phyloP scores from a whole-genome alignment of 2,797 vertebrate genomes.

The Aselliscus stoliczkanus region DNA sequence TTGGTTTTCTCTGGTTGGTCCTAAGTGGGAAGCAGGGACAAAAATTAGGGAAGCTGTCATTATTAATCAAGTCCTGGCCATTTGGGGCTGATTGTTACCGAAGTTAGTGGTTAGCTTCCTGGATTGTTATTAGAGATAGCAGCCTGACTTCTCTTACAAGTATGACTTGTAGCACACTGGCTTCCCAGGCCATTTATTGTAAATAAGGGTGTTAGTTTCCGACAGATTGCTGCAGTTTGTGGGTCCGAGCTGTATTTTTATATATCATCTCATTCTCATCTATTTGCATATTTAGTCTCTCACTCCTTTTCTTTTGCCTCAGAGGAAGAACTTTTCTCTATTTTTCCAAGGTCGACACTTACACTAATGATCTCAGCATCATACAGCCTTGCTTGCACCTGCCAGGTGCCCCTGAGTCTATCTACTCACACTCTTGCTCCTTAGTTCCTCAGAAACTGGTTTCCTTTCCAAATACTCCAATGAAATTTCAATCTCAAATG shows the following conservation, averaged over 20 bases:
- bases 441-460: background rate
- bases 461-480: background rate
- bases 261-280: background rate
- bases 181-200: background rate
- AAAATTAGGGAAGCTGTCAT: background rate
- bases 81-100: background rate
- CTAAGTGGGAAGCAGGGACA: background rate
- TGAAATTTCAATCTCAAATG: background rate
- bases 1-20: background rate
- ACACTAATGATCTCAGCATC: background rate
- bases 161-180: background rate
- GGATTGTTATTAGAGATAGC: background rate
- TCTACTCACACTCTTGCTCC: background rate
- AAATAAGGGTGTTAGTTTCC: background rate
- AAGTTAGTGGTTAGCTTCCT: background rate
- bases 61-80: background rate
- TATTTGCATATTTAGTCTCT: background rate
- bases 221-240: background rate
- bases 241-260: background rate
- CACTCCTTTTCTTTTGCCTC: background rate
- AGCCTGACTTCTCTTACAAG: background rate
- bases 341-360: background rate
- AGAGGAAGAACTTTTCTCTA: background rate
- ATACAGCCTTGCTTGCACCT: background rate
- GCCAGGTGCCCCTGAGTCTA: background rate